Conservation (phyloP, 2,113 vertebrate genomes). For the Melozone crissalis region DNA sequence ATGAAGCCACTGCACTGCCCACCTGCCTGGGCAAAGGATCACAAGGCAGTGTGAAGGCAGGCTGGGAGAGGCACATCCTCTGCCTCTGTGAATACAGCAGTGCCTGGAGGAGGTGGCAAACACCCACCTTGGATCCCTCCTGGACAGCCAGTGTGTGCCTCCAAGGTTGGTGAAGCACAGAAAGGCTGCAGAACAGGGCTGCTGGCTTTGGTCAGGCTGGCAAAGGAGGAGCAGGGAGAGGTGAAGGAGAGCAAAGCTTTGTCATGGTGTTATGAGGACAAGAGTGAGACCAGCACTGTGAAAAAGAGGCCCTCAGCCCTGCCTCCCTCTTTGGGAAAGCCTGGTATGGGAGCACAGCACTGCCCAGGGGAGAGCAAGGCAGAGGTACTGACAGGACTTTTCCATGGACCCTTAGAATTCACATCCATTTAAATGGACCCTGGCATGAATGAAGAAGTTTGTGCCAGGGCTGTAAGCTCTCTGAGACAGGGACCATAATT, state of each 20-base stretch:
- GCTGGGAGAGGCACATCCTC: not conserved
- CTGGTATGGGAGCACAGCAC: fast-evolving
- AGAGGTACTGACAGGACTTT: not conserved
- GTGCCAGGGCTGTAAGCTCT: not conserved
- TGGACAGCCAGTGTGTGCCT: not conserved
- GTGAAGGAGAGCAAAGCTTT: not conserved
- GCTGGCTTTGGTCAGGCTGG: not conserved
- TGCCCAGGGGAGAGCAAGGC: not conserved
- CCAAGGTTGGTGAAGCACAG: not conserved
- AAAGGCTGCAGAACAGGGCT: not conserved
- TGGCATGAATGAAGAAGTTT: not conserved
- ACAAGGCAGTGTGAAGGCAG: fast-evolving
- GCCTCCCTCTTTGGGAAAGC: not conserved
- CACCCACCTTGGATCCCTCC: not conserved
- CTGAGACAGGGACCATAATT: not conserved
- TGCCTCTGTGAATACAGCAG: not conserved
- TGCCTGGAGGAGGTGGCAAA: not conserved
- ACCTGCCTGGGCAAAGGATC: not conserved
- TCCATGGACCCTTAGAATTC: not conserved
- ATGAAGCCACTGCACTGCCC: not conserved
- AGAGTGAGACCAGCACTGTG: not conserved
- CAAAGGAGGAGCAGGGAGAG: not conserved
- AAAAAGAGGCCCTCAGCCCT: not conserved
- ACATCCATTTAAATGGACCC: not conserved
- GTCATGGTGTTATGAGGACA: not conserved